A percentile compares a stretch with the other conserved stretches of the same genome.
Evolutionary conservation across 37 sponge, comb jelly and placozoan genomes (phyloP).

Genomic region (Aplysina aerophoba): DNA sequence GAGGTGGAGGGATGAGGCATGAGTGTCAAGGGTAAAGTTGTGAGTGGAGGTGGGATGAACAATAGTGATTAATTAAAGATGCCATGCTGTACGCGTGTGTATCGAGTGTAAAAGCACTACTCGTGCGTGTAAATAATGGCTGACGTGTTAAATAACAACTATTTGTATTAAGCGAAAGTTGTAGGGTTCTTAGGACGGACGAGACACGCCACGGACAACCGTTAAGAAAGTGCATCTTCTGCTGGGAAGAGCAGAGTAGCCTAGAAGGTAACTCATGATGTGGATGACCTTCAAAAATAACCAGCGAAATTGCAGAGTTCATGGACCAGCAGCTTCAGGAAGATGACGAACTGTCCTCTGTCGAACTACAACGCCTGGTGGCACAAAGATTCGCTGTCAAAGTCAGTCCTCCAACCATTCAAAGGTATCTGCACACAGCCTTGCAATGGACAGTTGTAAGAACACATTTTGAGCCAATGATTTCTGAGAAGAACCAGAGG

Average conservation of each 20-base stretch:
- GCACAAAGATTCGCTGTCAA: neutral
- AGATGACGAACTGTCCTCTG: neutral
- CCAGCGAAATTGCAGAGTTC: neutral
- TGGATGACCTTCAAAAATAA: constrained; percentile 1
- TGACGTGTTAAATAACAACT: too few species aligned
- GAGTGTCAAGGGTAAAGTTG: too few species aligned
- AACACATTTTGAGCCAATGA: neutral
- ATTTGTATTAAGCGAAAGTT: too few species aligned
- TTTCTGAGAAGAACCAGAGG: constrained; percentile 6
- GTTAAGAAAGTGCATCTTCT: neutral
- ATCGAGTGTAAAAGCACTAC: too few species aligned
- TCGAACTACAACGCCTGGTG: neutral
- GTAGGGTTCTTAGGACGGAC: neutral
- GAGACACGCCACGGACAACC: neutral
- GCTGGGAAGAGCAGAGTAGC: neutral
- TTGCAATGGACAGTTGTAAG: constrained; percentile 12
- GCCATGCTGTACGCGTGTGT: too few species aligned
- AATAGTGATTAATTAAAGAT: too few species aligned
- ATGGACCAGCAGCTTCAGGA: neutral
- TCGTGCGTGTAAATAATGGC: too few species aligned
- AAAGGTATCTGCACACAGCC: neutral
- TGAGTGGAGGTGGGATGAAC: too few species aligned
- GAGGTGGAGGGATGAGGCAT: too few species aligned
- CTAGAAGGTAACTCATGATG: neutral
- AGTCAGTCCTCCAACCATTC: neutral